These are phyloP conservation scores for Thaumetopoea pityocampa DNA, from an alignment of 1,140 invertebrate genomes.

Conservation along the genomic window DNA sequence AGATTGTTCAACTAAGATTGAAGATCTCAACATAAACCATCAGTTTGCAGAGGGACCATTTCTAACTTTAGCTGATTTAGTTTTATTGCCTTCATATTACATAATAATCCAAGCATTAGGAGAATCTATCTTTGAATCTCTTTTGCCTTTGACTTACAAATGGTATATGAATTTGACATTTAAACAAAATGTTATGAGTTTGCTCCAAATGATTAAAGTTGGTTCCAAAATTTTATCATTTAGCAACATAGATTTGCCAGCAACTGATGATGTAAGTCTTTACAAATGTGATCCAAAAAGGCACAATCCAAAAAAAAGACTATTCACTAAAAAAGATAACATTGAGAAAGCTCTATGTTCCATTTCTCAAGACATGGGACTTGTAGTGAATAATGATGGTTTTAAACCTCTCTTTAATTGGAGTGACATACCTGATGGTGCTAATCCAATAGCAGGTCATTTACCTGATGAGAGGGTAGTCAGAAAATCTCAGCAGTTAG, in stretches of 20 bases:
- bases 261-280: slow-evolving; percentile 79
- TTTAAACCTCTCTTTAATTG: slow-evolving; percentile 69
- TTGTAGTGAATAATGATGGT: slow-evolving; percentile 51
- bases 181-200: slow-evolving; percentile 30
- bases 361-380: slow-evolving; percentile 49
- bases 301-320: slow-evolving; percentile 83
- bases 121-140: slow-evolving; percentile 60
- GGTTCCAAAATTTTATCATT: slow-evolving; percentile 9
- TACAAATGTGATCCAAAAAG: slow-evolving; percentile 88
- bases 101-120: slow-evolving; percentile 78
- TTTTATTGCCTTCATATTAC: slow-evolving; percentile 85
- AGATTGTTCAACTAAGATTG: slow-evolving; percentile 63
- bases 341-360: slow-evolving; percentile 79
- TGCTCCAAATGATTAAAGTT: not conserved
- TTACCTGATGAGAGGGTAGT: slow-evolving; percentile 84
- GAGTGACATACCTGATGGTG: slow-evolving; percentile 80
- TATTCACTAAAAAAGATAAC: slow-evolving; percentile 86
- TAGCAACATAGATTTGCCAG: slow-evolving; percentile 36
- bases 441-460: slow-evolving; percentile 85
- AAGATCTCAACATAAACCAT: slow-evolving; percentile 79
- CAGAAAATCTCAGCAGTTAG: slow-evolving; percentile 92
- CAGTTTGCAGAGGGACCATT: slow-evolving; percentile 89
- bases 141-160: slow-evolving; percentile 80
- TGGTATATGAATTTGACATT: slow-evolving; percentile 80
- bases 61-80: slow-evolving; percentile 89